Evolutionary conservation across 2,113 vertebrate genomes (phyloP).

Genomic region (Anolis carolinensis): DNA sequence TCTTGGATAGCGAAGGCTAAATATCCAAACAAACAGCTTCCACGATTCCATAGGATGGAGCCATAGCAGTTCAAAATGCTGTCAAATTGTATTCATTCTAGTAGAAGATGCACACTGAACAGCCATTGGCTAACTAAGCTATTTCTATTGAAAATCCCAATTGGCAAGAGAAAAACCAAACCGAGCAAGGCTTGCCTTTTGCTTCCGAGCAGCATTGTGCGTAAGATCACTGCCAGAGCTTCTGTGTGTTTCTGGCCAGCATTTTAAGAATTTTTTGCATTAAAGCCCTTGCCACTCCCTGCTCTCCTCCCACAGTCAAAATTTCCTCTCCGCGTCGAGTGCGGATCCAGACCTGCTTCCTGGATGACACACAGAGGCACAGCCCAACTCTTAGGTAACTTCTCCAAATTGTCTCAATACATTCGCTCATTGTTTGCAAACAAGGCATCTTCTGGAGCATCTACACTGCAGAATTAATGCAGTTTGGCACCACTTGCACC

Average conservation of each 20-base stretch:
- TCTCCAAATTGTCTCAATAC: rapidly evolving
- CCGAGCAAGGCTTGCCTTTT: conserved; percentile 17
- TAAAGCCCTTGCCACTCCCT: conserved; percentile 27
- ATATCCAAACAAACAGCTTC: too few relatives aligned
- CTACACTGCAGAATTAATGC: too few relatives aligned
- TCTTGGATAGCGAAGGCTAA: too few relatives aligned
- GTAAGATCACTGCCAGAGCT: background rate
- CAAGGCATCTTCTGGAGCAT: too few relatives aligned
- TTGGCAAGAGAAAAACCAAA: too few relatives aligned
- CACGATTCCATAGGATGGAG: too few relatives aligned
- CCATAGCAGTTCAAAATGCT: too few relatives aligned
- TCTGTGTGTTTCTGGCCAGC: background rate
- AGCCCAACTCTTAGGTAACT: conserved; percentile 22
- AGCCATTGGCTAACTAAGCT: too few relatives aligned
- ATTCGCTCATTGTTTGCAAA: background rate
- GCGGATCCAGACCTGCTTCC: conserved; percentile 40
- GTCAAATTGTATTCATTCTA: too few relatives aligned
- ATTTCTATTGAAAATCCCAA: too few relatives aligned
- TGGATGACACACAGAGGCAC: background rate
- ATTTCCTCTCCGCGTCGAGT: conserved; percentile 14
- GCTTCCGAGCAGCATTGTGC: background rate
- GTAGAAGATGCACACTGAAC: too few relatives aligned
- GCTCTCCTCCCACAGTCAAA: conserved; percentile 40
- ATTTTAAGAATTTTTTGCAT: background rate
- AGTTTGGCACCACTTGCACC: too few relatives aligned